Percentiles rank a stretch among this genome's conserved stretches.
Evolutionary conservation across 2,113 vertebrate species (phyloP).

Genomic region (Hippocampus comes): DNA sequence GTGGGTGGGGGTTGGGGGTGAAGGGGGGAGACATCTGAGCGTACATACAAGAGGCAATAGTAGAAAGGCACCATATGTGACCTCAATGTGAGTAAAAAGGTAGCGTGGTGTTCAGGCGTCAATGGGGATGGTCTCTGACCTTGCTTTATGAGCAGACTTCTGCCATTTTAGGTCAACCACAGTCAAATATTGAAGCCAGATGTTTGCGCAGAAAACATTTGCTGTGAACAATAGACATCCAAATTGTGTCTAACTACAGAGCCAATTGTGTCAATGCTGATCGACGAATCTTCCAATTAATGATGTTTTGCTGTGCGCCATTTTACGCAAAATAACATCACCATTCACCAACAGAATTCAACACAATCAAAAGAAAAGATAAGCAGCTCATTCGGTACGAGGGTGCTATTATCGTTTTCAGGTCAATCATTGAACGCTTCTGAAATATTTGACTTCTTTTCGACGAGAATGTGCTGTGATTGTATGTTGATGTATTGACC

Average conservation of each 20-base stretch:
- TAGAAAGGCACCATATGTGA: constrained; percentile 41
- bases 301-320: not conserved
- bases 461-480: not conserved
- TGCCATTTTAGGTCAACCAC: constrained; percentile 19
- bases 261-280: not conserved
- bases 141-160: constrained; percentile 25
- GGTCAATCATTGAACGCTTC: not conserved
- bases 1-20: no score
- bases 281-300: not conserved
- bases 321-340: not conserved
- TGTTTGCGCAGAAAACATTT: not conserved
- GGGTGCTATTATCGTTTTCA: not conserved
- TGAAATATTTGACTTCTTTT: not conserved
- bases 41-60: constrained; percentile 40
- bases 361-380: not conserved
- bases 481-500: not conserved
- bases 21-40: constrained; percentile 7
- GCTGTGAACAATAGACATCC: not conserved
- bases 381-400: not conserved
- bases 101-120: constrained; percentile 27
- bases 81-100: constrained; percentile 35
- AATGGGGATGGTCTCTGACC: constrained; percentile 10
- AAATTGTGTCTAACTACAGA: not conserved
- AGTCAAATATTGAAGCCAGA: constrained; percentile 24
- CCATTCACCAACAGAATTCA: not conserved